These are phyloP conservation scores for Gnathonemus longibarbis DNA, from an alignment of 2,113 vertebrate genomes.

Conservation along the genomic window DNA sequence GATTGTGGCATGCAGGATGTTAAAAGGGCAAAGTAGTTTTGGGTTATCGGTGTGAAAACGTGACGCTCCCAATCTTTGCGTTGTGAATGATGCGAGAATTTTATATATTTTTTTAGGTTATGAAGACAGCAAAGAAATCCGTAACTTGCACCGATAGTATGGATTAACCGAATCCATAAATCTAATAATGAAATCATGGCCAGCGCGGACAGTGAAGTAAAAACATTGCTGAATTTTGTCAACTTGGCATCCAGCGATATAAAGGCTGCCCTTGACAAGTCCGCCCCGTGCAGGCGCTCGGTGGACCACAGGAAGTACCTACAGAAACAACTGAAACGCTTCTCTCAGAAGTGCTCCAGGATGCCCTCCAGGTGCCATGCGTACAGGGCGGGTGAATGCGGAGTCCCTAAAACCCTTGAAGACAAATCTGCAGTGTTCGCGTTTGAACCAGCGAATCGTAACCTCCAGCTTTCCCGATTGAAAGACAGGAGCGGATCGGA, in stretches of 20 bases:
- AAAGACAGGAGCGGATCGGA: conserved; percentile 45
- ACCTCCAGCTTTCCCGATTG: conserved; percentile 9
- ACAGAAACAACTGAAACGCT: conserved; percentile 94
- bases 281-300: conserved; percentile 87
- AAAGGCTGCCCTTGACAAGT: conserved; percentile 94
- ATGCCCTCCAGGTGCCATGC: conserved; percentile 69
- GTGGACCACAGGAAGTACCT: conserved; percentile 97
- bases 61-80: not conserved
- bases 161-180: conserved; percentile 38
- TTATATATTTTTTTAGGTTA: conserved; percentile 22
- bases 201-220: conserved; percentile 87
- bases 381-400: conserved; percentile 53
- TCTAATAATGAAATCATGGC: conserved; percentile 64
- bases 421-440: conserved; percentile 39
- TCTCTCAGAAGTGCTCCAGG: conserved; percentile 87
- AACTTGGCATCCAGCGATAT: conserved; percentile 97
- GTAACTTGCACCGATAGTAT: conserved; percentile 31
- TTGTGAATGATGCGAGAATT: not conserved
- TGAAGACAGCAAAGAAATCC: conserved; percentile 7
- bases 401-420: conserved; percentile 48
- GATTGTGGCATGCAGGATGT: not conserved
- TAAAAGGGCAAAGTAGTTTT: not conserved
- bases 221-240: conserved; percentile 93
- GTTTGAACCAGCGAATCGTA: conserved; percentile 30
- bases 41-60: not conserved